These are phyloP conservation scores for Pipistrellus pygmaeus DNA, from an alignment of 2,797 vertebrate genomes.

Conservation along the genomic window DNA sequence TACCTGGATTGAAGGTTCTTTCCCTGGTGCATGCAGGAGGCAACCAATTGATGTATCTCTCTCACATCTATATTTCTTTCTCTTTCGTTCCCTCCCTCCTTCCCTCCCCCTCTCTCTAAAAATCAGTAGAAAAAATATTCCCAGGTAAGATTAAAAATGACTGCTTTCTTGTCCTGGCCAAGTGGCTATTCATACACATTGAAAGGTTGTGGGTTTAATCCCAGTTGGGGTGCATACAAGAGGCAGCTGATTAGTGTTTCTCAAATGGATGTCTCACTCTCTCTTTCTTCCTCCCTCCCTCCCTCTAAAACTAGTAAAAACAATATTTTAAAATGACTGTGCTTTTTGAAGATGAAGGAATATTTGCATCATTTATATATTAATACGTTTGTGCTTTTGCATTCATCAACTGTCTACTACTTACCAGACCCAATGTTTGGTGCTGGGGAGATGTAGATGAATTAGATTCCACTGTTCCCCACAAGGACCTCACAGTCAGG, in stretches of 20 bases:
- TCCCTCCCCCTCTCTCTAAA: not conserved
- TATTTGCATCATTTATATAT: not conserved
- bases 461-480: not conserved
- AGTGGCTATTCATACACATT: not conserved
- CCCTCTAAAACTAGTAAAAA: not conserved
- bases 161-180: not conserved
- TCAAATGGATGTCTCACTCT: not conserved
- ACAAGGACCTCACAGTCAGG: not conserved
- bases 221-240: not conserved
- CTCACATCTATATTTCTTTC: too few relatives aligned
- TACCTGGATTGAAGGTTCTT: too few relatives aligned
- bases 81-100: too few relatives aligned
- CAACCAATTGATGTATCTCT: too few relatives aligned
- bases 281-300: too few relatives aligned
- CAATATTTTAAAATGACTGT: not conserved
- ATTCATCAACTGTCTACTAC: not conserved
- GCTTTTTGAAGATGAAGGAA: not conserved
- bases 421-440: not conserved
- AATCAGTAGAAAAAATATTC: too few relatives aligned
- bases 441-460: not conserved
- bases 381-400: slow-evolving; percentile 30
- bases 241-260: not conserved
- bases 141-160: not conserved
- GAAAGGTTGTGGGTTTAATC: not conserved
- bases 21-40: too few relatives aligned